Percentiles rank a stretch among this genome's conserved stretches.
These are phyloP conservation scores for Amphiprion clarkii DNA, from an alignment of 2,797 vertebrate species.

Conservation along the genomic window DNA sequence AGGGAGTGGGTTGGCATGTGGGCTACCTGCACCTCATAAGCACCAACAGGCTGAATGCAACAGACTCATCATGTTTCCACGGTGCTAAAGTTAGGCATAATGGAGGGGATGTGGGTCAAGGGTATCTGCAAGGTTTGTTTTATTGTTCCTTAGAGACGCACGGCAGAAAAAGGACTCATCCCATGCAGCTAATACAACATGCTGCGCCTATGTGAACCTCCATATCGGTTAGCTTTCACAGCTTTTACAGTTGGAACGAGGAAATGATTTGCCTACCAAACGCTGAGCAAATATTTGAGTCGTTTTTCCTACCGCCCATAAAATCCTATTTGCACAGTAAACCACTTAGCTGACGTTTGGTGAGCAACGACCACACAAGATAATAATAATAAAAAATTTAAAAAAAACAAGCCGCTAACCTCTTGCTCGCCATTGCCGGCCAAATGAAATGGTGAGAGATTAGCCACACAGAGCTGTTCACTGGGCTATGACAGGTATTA, in stretches of 20 bases:
- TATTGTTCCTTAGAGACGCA: neutral
- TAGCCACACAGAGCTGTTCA: slow-evolving; percentile 40
- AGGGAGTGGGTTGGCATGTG: slow-evolving; percentile 45
- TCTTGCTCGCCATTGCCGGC: slow-evolving; percentile 11
- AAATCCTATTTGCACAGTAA: slow-evolving; percentile 45
- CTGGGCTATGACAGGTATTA: slow-evolving; percentile 41
- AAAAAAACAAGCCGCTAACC: slow-evolving; percentile 11
- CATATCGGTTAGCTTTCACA: no score
- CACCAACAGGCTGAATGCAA: slow-evolving; percentile 35
- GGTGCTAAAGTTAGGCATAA: slow-evolving; percentile 30
- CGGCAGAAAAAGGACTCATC: no score
- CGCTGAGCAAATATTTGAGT: slow-evolving; percentile 54
- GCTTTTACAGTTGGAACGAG: slow-evolving; percentile 21
- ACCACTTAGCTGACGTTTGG: slow-evolving; percentile 15
- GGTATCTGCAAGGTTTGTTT: slow-evolving; percentile 16
- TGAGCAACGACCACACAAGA: slow-evolving; percentile 15
- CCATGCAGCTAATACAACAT: no score
- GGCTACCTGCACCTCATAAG: slow-evolving; percentile 49
- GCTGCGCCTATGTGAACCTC: no score
- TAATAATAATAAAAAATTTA: neutral
- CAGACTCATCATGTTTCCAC: slow-evolving; percentile 34
- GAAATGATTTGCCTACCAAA: slow-evolving; percentile 20
- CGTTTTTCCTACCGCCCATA: neutral
- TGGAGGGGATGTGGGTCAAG: slow-evolving; percentile 24
- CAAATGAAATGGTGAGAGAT: slow-evolving; percentile 50